phyloP scores from a whole-genome alignment of 2,113 vertebrate genomes.

The Gavia stellata region DNA sequence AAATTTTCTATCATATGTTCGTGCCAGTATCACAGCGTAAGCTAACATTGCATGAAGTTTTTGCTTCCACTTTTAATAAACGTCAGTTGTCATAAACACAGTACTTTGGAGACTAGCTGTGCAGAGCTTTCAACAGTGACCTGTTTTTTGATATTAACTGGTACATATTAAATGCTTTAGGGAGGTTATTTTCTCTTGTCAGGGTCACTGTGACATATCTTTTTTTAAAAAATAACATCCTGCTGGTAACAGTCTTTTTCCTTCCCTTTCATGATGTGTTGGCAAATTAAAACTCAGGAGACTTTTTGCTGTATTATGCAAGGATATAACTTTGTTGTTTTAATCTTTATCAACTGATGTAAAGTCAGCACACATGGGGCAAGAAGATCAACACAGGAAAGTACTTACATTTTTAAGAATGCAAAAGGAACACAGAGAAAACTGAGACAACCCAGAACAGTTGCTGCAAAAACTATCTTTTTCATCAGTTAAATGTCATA shows the following conservation, averaged over 20 bases:
- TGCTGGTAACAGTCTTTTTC: background rate
- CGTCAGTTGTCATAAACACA: background rate
- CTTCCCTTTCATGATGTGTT: background rate
- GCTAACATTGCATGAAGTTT: background rate
- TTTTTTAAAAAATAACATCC: background rate
- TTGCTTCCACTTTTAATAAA: background rate
- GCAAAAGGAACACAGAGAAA: background rate
- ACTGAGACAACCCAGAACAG: background rate
- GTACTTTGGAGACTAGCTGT: background rate
- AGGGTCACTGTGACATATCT: background rate
- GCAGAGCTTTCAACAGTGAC: background rate
- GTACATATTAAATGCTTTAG: background rate
- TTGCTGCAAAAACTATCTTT: background rate
- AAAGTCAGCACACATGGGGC: background rate
- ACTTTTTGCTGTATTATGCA: background rate
- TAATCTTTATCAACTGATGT: background rate
- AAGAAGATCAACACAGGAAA: background rate
- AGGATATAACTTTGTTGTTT: background rate
- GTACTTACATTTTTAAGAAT: background rate
- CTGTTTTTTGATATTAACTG: background rate
- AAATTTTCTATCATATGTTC: background rate
- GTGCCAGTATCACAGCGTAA: background rate
- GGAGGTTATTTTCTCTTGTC: background rate
- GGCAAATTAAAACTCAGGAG: background rate
- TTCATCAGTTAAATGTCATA: background rate